Evolutionary conservation across 1,140 invertebrate species (phyloP), one percentile per base, ranked within the genome.

Genomic region (Bombyx mandarina): DNA sequence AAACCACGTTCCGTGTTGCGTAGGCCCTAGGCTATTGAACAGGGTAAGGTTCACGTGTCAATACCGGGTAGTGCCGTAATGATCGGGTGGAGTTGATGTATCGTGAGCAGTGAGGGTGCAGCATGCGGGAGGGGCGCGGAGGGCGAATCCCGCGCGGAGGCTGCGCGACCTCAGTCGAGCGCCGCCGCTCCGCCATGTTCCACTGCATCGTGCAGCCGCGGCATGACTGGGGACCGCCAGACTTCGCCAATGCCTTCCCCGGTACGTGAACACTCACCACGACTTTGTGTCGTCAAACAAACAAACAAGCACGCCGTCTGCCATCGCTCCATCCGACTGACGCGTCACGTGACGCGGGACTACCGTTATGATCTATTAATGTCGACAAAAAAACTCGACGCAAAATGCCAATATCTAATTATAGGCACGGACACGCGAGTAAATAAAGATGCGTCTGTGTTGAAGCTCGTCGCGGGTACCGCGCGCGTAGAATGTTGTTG

Each of bases 151-250:
- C 26, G 26, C 26, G 26, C 26, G 26, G 71, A 77, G 69, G 75
- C 73, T 75, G 73, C 73, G 77, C 69, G 69, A 58, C 59, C 64
- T 47, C 69, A 74, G 72, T 76, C 66, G 66, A 50, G 55, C 65
- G 74, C 67, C 67, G 60, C 66, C 67, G 72, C 61, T 50, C 53
- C 59, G 53, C 53, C 56, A 94, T 94, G 93, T 94, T 95, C 88
- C 93, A 94, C 89, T 94, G 93, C 78, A 94, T 94, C 70, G 93
- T 94, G 72, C 93, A 94, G 83, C 93, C 93, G 79, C 90, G 91
- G 65, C 93, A 93, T 79, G 93, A 93, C 74, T 94, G 93, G 93
- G 93, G 92, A 69, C 90, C 93, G 81, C 90, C 92, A 48, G 93
- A 94, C 73, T 90, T 92, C 75, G 92, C 92, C 84, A 92, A 94